Conservation (phyloP, 2,797 vertebrate species). For the Gambusia yucatana region DNA sequence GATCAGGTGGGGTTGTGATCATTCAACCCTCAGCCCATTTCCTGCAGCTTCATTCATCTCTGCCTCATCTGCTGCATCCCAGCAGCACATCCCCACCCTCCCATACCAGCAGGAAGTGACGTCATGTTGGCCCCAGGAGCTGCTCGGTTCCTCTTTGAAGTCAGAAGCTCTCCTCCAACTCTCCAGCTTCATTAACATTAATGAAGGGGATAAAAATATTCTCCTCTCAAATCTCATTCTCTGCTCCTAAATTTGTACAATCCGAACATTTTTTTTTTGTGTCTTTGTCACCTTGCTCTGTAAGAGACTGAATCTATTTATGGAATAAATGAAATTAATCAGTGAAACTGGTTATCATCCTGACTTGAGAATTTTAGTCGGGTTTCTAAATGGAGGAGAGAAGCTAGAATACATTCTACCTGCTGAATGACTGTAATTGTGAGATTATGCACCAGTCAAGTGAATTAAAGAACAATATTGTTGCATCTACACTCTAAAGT, state of each 20-base stretch:
- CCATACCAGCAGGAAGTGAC: constrained; percentile 45
- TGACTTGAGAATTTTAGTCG: neutral
- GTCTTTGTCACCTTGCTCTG: neutral
- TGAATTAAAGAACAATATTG: neutral
- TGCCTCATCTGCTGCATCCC: constrained; percentile 2
- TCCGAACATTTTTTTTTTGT: neutral
- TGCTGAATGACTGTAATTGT: neutral
- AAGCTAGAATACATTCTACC: neutral
- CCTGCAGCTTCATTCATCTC: neutral
- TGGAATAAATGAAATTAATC: neutral
- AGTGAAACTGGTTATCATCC: neutral
- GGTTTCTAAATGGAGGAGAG: neutral
- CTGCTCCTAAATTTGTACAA: constrained; percentile 38
- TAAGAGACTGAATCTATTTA: neutral
- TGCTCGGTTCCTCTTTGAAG: constrained; percentile 57
- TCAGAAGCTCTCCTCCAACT: constrained; percentile 34
- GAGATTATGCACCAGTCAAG: neutral
- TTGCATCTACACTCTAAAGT: neutral
- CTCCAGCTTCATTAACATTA: constrained; percentile 63
- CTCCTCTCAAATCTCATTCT: constrained; percentile 7
- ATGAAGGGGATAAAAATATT: constrained; percentile 62
- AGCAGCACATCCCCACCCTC: neutral
- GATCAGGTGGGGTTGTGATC: neutral
- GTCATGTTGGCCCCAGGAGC: constrained; percentile 39
- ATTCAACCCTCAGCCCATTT: neutral